Evolutionary conservation across 1,140 invertebrate species (phyloP).

Genomic region (Drosophila yakuba): DNA sequence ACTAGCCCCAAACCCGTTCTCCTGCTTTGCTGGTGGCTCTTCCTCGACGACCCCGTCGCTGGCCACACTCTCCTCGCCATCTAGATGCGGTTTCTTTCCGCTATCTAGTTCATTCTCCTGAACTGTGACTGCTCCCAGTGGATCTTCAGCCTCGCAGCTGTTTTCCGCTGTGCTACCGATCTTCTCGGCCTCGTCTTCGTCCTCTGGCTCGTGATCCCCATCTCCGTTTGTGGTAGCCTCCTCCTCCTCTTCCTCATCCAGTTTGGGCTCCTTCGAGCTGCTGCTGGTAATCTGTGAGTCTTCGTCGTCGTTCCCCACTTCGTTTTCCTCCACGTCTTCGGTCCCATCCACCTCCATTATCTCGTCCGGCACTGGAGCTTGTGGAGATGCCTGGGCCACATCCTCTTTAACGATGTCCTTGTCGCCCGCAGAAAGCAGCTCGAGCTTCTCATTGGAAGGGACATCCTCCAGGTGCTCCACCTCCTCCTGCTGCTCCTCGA

Average conservation of each 20-base stretch:
- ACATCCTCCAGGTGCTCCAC: background rate
- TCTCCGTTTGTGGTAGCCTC: constrained; percentile 75
- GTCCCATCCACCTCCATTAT: constrained; percentile 59
- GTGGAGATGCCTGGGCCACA: constrained; percentile 37
- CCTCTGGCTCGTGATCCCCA: constrained; percentile 62
- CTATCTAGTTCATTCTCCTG: constrained; percentile 37
- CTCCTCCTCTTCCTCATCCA: constrained; percentile 32
- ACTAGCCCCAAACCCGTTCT: constrained; percentile 57
- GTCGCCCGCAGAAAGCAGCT: constrained; percentile 7
- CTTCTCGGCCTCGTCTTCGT: constrained; percentile 75
- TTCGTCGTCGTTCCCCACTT: constrained; percentile 49
- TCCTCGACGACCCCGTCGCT: constrained; percentile 46
- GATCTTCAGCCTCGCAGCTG: constrained; percentile 74
- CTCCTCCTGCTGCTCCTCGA: constrained; percentile 2
- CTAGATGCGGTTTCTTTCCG: constrained; percentile 38
- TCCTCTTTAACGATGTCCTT: constrained; percentile 31
- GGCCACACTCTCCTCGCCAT: constrained; percentile 54
- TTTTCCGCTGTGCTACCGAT: constrained; percentile 71
- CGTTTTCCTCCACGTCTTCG: constrained; percentile 8
- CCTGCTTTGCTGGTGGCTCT: constrained; percentile 19
- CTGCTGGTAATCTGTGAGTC: constrained; percentile 75
- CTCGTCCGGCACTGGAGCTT: constrained; percentile 39
- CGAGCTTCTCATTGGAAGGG: constrained; percentile 6
- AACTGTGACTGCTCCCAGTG: constrained; percentile 55
- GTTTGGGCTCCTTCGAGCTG: constrained; percentile 58